These are phyloP conservation scores for Eledona agricola DNA, from an alignment of 2,888 invertebrate genomes.

Conservation along the genomic window DNA sequence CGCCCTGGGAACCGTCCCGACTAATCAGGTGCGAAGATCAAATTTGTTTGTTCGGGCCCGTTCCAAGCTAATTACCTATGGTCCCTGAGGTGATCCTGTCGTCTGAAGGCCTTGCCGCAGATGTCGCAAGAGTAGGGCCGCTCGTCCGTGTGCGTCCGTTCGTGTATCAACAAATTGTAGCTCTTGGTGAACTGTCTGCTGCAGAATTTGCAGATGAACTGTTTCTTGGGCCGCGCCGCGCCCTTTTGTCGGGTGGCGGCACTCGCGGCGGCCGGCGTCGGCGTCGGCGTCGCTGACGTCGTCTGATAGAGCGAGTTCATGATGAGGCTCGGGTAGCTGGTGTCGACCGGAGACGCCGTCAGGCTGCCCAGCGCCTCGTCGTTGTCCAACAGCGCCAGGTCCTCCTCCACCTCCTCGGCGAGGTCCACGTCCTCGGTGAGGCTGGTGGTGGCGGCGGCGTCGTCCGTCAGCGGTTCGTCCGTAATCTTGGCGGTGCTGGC, in stretches of 20 bases:
- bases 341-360: slow-evolving; percentile 70
- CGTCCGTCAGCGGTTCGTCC: slow-evolving; percentile 55
- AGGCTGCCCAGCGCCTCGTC: slow-evolving; percentile 71
- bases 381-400: slow-evolving; percentile 77
- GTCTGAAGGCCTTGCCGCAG: slow-evolving; percentile 93
- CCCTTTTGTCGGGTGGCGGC: slow-evolving; percentile 57
- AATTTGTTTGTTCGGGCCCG: slow-evolving; percentile 76
- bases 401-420: slow-evolving; percentile 78
- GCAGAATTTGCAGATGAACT: slow-evolving; percentile 98
- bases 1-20: slow-evolving; percentile 16
- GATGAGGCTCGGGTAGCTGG: slow-evolving; percentile 74
- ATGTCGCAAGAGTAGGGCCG: slow-evolving; percentile 96
- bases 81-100: slow-evolving; percentile 93
- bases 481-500: slow-evolving; percentile 61
- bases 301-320: slow-evolving; percentile 75
- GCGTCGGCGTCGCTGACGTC: slow-evolving; percentile 63
- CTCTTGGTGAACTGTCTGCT: slow-evolving; percentile 97
- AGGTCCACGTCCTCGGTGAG: slow-evolving; percentile 71
- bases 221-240: slow-evolving; percentile 73
- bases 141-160: slow-evolving; percentile 96
- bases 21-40: slow-evolving; percentile 31
- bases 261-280: slow-evolving; percentile 62
- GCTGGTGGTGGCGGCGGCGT: slow-evolving; percentile 54
- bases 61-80: slow-evolving; percentile 77
- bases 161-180: slow-evolving; percentile 97